These are phyloP conservation scores for Argopecten irradians DNA, from an alignment of 1,140 invertebrate species.

Conservation along the genomic window DNA sequence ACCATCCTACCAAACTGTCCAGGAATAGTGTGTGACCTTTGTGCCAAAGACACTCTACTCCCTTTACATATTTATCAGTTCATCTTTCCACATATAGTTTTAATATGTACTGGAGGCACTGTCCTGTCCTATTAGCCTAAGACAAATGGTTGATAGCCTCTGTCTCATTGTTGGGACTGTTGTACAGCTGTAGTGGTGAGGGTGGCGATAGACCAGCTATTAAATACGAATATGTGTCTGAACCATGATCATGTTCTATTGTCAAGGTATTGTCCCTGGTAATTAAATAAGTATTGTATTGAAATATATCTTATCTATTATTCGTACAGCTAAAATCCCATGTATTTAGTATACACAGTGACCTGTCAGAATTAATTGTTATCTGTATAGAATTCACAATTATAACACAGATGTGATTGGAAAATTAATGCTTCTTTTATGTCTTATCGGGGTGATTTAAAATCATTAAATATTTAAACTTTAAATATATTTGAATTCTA, in stretches of 20 bases:
- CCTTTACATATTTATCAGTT: not conserved
- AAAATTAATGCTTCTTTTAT: not conserved
- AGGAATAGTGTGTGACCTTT: not conserved
- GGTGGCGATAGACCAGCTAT: not conserved
- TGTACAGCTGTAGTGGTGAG: not conserved
- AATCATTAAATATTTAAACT: not conserved
- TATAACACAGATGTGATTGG: conserved; percentile 5
- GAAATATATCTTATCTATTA: conserved; percentile 3
- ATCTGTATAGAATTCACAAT: not conserved
- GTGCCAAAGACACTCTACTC: not conserved
- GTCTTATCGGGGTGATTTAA: not conserved
- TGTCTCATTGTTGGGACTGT: not conserved
- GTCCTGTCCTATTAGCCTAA: not conserved
- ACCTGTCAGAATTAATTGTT: not conserved
- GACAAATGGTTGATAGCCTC: not conserved
- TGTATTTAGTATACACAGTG: not conserved
- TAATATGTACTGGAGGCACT: not conserved
- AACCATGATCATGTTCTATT: not conserved
- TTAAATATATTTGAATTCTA: conserved; percentile 13
- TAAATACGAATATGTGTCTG: not conserved
- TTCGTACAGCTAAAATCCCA: not conserved
- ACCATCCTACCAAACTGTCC: not conserved
- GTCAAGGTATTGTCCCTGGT: not conserved
- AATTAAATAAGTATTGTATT: conserved; percentile 6
- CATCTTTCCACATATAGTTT: conserved; percentile 18